Evolutionary conservation across 2,113 vertebrate genomes (phyloP).

Genomic region (rabbit (Oryctolagus cuniculus)): DNA sequence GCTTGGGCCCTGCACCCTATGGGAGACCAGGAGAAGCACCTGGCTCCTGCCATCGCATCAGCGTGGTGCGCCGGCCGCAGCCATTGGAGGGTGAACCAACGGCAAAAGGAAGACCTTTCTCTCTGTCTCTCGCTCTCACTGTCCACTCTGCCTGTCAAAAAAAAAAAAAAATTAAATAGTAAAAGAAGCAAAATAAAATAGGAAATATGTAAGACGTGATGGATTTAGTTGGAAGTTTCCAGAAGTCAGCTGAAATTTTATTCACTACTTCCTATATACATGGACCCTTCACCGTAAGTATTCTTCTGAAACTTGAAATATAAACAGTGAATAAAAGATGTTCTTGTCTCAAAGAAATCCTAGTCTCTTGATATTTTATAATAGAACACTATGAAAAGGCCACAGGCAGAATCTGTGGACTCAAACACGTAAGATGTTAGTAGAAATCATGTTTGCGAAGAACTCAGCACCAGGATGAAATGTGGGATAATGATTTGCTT

Average conservation of each 20-base stretch:
- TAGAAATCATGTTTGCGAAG: constrained; percentile 1
- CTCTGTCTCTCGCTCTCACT: no score
- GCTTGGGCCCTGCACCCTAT: no score
- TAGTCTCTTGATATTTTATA: neutral
- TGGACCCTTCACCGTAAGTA: neutral
- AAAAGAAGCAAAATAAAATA: neutral
- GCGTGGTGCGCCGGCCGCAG: no score
- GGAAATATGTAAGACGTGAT: neutral
- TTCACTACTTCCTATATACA: neutral
- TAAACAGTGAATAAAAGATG: neutral
- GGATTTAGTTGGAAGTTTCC: neutral
- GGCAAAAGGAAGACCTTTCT: no score
- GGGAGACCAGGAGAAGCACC: no score
- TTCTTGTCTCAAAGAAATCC: neutral
- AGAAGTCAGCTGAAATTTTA: neutral
- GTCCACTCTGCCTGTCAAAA: no score
- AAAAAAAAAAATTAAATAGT: neutral
- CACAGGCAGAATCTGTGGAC: neutral
- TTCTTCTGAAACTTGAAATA: neutral
- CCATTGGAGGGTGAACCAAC: no score
- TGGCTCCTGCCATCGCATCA: no score
- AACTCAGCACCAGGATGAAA: neutral
- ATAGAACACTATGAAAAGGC: neutral
- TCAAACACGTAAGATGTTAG: neutral
- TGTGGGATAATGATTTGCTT: neutral